Conservation (phyloP, 2,113 vertebrate species). For the Gopherus flavomarginatus region DNA sequence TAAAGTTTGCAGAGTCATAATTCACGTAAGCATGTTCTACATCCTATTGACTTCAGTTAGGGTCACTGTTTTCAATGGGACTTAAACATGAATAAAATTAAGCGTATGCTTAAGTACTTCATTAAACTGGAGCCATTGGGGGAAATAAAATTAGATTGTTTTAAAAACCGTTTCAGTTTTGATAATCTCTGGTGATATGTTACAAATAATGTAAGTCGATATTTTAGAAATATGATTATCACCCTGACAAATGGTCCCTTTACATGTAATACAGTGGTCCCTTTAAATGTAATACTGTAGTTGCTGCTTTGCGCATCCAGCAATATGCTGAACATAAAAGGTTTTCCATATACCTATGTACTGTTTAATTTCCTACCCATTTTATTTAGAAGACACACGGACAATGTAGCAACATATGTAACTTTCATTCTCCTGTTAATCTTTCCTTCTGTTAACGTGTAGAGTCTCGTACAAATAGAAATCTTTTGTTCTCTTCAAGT, state of each 20-base stretch:
- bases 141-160: background rate
- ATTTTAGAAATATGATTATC: background rate
- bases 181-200: background rate
- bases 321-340: background rate
- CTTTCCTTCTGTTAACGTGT: background rate
- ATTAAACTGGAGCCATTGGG: background rate
- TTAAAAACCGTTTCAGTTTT: background rate
- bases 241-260: background rate
- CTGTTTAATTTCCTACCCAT: conserved; percentile 13
- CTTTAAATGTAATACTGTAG: background rate
- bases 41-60: background rate
- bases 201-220: background rate
- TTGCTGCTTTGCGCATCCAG: background rate
- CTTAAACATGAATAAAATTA: background rate
- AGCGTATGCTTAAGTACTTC: background rate
- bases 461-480: background rate
- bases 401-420: background rate
- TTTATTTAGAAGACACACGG: background rate
- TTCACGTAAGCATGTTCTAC: background rate
- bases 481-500: background rate
- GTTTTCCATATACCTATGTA: background rate
- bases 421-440: background rate
- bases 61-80: background rate
- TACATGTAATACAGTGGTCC: background rate
- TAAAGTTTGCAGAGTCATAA: background rate